Evolutionary conservation across 2,888 invertebrate species (phyloP).

Genomic region (Pheosia tremula): DNA sequence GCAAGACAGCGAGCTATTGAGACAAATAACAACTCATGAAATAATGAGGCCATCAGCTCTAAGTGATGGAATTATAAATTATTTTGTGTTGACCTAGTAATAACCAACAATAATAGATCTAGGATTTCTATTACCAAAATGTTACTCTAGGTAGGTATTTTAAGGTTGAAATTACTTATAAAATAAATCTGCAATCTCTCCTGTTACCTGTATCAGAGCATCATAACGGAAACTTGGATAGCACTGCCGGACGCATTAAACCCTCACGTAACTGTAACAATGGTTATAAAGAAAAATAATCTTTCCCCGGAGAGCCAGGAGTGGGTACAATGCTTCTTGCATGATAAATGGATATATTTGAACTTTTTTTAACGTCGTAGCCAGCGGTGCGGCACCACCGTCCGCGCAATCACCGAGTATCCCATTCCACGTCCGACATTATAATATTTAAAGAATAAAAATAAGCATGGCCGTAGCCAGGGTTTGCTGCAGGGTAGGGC

Average conservation of each 20-base stretch:
- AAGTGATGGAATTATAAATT: no score
- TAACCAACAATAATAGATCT: no score
- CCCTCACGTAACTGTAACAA: conserved; percentile 29
- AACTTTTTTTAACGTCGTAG: conserved; percentile 36
- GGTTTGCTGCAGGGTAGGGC: no score
- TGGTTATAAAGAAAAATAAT: conserved; percentile 44
- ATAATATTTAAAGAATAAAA: conserved; percentile 56
- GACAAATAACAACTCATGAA: conserved; percentile 17
- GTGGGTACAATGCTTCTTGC: conserved; percentile 41
- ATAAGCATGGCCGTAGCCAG: conserved; percentile 14
- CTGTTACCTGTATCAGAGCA: not conserved
- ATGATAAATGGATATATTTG: conserved; percentile 47
- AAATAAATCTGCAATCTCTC: not conserved
- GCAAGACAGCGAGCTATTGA: conserved; percentile 17
- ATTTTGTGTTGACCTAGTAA: no score
- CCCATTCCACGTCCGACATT: conserved; percentile 15
- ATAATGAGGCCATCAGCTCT: no score
- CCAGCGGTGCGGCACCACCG: conserved; percentile 6
- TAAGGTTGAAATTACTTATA: not conserved
- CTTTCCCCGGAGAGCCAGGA: conserved; percentile 35
- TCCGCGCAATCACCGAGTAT: no score
- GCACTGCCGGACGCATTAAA: conserved; percentile 31
- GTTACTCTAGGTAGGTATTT: not conserved
- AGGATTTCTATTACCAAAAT: no score
- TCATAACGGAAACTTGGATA: conserved; percentile 7